Conservation (phyloP, 2,888 invertebrate species). For the Ormyrus thymus region DNA sequence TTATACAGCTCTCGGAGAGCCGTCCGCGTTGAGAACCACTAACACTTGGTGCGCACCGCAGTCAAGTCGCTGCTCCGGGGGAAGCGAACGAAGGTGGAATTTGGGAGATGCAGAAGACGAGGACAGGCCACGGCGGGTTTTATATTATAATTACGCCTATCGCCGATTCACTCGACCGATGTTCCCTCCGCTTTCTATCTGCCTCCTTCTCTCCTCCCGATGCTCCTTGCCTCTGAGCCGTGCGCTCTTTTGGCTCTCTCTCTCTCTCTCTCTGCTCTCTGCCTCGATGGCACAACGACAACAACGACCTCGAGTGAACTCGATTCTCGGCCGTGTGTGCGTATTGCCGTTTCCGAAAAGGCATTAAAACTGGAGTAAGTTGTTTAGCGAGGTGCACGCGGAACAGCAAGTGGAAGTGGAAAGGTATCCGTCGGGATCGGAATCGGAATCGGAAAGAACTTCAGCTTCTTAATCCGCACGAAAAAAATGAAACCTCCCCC, state of each 20-base stretch:
- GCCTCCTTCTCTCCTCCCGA: too few relatives aligned
- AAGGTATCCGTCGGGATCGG: too few relatives aligned
- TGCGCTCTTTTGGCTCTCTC: constrained; percentile 34
- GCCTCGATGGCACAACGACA: neutral
- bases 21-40: constrained; percentile 61
- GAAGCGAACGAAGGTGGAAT: constrained; percentile 60
- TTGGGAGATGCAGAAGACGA: constrained; percentile 63
- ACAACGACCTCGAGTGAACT: neutral
- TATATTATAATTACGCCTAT: constrained; percentile 72
- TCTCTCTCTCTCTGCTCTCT: constrained; percentile 49
- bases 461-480: neutral
- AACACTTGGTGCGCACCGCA: constrained; percentile 52
- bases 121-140: constrained; percentile 68
- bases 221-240: constrained; percentile 26
- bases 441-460: neutral
- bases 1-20: too few relatives aligned
- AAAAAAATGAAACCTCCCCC: neutral
- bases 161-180: constrained; percentile 58
- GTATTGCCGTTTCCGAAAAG: neutral
- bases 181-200: constrained; percentile 33
- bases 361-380: neutral
- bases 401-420: too few relatives aligned
- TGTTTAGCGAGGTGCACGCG: too few relatives aligned
- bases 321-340: constrained; percentile 15
- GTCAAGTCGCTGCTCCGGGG: constrained; percentile 55